Evolutionary conservation across 2,113 vertebrate species (phyloP).

Genomic region (Alces alces): DNA sequence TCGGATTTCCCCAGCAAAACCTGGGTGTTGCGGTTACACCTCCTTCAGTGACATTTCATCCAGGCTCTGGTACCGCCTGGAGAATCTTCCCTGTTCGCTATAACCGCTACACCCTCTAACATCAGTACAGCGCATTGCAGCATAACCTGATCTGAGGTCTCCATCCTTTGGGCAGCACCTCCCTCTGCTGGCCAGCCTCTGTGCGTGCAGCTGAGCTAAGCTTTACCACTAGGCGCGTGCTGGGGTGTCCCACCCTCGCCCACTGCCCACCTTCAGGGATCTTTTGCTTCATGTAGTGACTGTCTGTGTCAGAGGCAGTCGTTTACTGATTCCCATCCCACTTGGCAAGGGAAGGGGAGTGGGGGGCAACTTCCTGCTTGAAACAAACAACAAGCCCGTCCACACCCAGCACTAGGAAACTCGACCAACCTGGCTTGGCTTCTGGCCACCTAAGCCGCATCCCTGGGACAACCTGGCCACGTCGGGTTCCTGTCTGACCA

Average conservation of each 20-base stretch:
- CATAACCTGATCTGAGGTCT: not conserved
- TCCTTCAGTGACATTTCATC: not conserved
- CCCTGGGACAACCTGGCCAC: not conserved
- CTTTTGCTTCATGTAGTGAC: not conserved
- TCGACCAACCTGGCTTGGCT: not conserved
- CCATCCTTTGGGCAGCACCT: accelerated
- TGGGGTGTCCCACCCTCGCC: not conserved
- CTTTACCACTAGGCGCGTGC: not conserved
- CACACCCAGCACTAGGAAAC: not conserved
- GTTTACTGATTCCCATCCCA: not conserved
- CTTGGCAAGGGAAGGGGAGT: not conserved
- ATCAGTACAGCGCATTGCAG: accelerated
- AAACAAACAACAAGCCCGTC: not conserved
- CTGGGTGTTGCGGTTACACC: too few relatives aligned
- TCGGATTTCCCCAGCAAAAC: not conserved
- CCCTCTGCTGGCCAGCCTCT: not conserved
- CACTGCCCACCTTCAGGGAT: not conserved
- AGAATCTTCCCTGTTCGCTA: not conserved
- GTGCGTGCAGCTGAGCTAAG: not conserved
- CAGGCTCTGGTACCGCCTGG: not conserved
- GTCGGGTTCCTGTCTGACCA: not conserved
- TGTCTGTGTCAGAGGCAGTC: not conserved
- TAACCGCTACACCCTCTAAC: not conserved
- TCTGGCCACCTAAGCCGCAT: not conserved
- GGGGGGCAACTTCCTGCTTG: not conserved